These are phyloP conservation scores for Cerceris rybyensis DNA, from an alignment of 2,888 invertebrate genomes.

Conservation along the genomic window DNA sequence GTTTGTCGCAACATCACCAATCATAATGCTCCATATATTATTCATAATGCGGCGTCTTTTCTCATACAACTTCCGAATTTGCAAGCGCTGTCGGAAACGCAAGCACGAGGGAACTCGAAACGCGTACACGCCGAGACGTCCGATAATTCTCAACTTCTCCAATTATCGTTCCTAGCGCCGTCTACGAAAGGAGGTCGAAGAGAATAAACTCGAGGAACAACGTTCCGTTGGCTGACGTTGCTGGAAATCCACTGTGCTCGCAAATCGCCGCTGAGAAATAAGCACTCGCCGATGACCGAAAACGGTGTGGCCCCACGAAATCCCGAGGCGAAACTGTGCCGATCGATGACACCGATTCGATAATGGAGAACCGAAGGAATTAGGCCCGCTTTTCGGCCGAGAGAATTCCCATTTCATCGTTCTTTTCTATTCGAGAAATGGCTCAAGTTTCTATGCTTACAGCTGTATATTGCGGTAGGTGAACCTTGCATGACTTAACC, in stretches of 20 bases:
- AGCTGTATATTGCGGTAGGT: no score
- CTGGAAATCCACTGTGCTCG: constrained; percentile 22
- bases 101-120: constrained; percentile 19
- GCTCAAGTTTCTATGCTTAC: no score
- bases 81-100: not conserved
- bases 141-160: constrained; percentile 63
- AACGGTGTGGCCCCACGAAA: not conserved
- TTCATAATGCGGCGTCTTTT: no score
- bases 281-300: constrained; percentile 39
- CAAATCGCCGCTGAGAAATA: constrained; percentile 31
- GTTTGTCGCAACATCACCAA: no score
- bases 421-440: no score
- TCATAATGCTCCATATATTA: not conserved
- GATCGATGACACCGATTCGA: not conserved
- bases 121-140: constrained; percentile 29
- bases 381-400: no score
- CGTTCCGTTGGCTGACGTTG: constrained; percentile 49
- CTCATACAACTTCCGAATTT: not conserved
- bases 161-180: constrained; percentile 56
- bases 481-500: no score
- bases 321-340: not conserved
- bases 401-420: no score
- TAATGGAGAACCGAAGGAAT: not conserved
- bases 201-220: constrained; percentile 41
- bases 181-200: constrained; percentile 52